Conservation (phyloP, 2,113 vertebrate species). For the Dolichallabes microphthalmus region DNA sequence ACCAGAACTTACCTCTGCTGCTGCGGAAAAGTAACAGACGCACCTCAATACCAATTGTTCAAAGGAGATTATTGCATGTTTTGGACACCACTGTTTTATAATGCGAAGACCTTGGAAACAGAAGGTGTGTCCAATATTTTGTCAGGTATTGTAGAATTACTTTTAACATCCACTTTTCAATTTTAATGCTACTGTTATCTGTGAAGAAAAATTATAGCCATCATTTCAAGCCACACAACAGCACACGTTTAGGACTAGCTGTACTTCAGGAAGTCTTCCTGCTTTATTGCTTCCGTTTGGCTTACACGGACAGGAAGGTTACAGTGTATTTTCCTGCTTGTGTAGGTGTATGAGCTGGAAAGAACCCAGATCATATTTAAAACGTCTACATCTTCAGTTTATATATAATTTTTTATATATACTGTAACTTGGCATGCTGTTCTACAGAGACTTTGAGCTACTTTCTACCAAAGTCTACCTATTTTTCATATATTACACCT, state of each 20-base stretch:
- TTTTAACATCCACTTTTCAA: neutral
- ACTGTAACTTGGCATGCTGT: neutral
- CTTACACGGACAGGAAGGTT: conserved; percentile 58
- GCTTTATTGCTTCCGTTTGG: conserved; percentile 74
- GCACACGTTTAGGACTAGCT: conserved; percentile 45
- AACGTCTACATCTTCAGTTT: conserved; percentile 8
- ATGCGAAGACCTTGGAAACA: no score
- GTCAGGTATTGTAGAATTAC: neutral
- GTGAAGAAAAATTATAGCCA: conserved; percentile 40
- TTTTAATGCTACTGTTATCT: conserved; percentile 30
- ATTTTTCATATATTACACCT: neutral
- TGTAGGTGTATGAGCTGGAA: neutral
- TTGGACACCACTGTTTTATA: no score
- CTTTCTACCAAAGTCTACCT: neutral
- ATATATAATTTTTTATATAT: neutral
- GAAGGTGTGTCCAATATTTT: no score
- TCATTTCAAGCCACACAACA: conserved; percentile 24
- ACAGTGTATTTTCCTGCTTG: conserved; percentile 43
- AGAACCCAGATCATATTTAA: conserved; percentile 19
- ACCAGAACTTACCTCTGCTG: no score
- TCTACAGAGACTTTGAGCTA: neutral
- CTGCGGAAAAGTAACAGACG: no score
- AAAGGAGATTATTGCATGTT: no score
- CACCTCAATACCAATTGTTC: no score
- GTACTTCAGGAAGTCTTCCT: conserved; percentile 73